Evolutionary conservation across 92 coral and sea anemone genomes (phyloP).

Genomic region (Epizoanthus ramosus): DNA sequence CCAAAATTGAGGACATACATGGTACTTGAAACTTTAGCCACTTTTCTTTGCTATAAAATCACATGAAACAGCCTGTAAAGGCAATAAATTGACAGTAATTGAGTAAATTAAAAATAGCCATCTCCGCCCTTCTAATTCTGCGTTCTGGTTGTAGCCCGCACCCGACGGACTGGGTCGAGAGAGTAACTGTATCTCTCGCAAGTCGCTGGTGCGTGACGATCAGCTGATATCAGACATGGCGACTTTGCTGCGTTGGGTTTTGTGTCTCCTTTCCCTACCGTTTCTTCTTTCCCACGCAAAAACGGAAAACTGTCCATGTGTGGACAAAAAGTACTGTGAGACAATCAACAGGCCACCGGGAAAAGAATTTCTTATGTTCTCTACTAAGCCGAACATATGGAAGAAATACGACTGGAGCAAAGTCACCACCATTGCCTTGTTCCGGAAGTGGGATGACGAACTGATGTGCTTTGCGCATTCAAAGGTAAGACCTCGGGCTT

Average conservation of each 20-base stretch:
- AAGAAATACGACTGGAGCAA: conserved; percentile 84
- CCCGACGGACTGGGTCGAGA: conserved; percentile 2
- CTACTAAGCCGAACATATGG: conserved; percentile 87
- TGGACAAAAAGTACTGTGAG: conserved; percentile 74
- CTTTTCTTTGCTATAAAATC: too few species aligned
- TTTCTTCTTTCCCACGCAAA: conserved; percentile 8
- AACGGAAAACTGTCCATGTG: conserved; percentile 81
- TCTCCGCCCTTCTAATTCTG: too few species aligned
- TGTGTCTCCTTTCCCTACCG: background rate
- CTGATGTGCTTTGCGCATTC: conserved; percentile 91
- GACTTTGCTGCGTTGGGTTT: background rate
- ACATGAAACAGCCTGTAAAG: too few species aligned
- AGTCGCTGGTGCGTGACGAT: conserved; percentile 1
- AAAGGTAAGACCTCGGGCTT: conserved; percentile 56
- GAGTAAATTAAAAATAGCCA: too few species aligned
- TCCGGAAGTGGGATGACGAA: conserved; percentile 96
- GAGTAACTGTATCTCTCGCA: background rate
- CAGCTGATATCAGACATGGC: conserved; percentile 31
- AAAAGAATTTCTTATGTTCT: conserved; percentile 87
- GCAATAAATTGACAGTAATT: too few species aligned
- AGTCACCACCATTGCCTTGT: conserved; percentile 89
- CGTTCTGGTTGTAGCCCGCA: too few species aligned
- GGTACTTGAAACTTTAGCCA: too few species aligned
- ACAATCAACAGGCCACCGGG: conserved; percentile 79
- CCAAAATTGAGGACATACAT: too few species aligned